Evolutionary conservation across 2,888 invertebrate genomes (phyloP), one percentile per base, ranked within the genome.

Genomic region (Busseola fusca): DNA sequence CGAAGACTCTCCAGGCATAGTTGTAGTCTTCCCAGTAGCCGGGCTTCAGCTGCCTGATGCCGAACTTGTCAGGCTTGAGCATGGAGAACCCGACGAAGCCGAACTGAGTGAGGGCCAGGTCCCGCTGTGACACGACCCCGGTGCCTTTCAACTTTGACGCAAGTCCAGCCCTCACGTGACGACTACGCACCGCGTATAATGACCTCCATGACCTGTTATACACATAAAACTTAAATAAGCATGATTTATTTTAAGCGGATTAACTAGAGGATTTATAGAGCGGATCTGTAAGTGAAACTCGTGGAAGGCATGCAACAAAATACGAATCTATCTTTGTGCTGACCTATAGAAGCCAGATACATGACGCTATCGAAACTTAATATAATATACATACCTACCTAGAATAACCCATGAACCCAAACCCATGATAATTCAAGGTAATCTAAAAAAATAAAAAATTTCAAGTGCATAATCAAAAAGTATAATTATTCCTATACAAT

Each of bases 1-100:
- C 98, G 60, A 99, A 95, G 0, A 98, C 97, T 76, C 97, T 96
- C 99, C 98, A 99, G 87, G 98, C 96, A 90, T 99, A 98, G 10
- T 98, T 94, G 76, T 98, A 97, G 1, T 97, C 97, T 65, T 97
- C 97, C 86, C 98, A 95, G 77, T 98, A 97, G 58, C 96, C 96
- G 0, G 95, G 91, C 16, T 94, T 96, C 5, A 96, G 92, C 76
- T 96, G 96, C 14, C 96, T 90, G 21, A 98, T 93, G 0, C 98
- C 98, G 62, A 98, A 96, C 68, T 96, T 91, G 70, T 97, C 95
- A 0, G 97, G 96, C 65, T 96, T 96, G 9, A 97, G 88, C 0
- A 98, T 89, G 0, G 97, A 95, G 81, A 97, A 97, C 0, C 98
- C 98, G 88, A 98, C 96, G 89, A 99, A 99, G 5, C 98, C 98